Base-by-base conservation (phyloP, 2,797 vertebrate species). In the Melanotaenia boesemani region DNA sequence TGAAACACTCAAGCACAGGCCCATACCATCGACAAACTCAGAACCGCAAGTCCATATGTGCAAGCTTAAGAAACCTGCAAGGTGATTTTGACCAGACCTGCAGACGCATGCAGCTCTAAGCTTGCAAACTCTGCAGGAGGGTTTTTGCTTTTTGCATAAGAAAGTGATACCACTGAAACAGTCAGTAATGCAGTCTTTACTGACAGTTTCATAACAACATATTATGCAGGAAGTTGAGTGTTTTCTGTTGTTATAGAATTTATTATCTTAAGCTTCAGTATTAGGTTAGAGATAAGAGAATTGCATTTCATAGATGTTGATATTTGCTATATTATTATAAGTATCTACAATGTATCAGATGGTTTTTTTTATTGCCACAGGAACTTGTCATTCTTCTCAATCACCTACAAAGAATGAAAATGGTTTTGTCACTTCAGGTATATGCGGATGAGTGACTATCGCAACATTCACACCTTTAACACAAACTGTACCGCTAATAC, bases 11-110 rank as follows among this genome's bases (percentile, higher is more conserved):
- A 32, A 20, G 0, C 15, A 15, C 3, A 13, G 81, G 15, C 50
- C 72, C 70, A 22, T 64, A 62, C 7, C 6, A 4, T 41, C 26
- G 72, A 72, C 22, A 1, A 24, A 11, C 18, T n/a, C 0, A 1
- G 8, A 83, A 84, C 80, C 79, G 36, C 83, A 86, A 36, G 68
- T 71, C 67, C 54, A 52, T 34, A 58, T 30, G 1, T 67, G 74
- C 67, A 62, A 46, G 5, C 8, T 76, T 52, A 39, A 39, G 10
- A 6, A 48, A 18, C 18, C 34, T 65, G 26, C 70, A 74, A 2
- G 56, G 6, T 67, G 26, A 22, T 44, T 74, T 0, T 13, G 74
- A 67, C 65, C 65, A 74, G 24, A 65, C 18, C 57, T 65, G 76
- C 67, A 77, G 7, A 22, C 5, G 4, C 28, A 57, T 9, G 64